phyloP scores from a whole-genome alignment of 2,113 vertebrate genomes.

The Empidonax alnorum region DNA sequence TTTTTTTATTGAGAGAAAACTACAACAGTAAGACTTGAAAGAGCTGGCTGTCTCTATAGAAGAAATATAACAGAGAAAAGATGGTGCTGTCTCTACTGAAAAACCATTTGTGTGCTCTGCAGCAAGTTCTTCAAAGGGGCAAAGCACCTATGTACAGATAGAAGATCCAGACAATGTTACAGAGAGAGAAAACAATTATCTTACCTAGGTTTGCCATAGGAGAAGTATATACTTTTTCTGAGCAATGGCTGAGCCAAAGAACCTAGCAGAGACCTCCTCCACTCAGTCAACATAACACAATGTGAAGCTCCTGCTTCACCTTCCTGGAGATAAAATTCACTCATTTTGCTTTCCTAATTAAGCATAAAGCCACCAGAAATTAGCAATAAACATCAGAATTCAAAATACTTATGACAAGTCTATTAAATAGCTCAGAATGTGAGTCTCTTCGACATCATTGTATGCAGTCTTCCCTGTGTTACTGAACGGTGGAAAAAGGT shows the following conservation, averaged over 20 bases:
- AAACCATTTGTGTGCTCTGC: not conserved
- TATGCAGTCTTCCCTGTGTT: not conserved
- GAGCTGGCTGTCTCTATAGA: not conserved
- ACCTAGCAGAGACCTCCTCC: not conserved
- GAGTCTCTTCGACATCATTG: not conserved
- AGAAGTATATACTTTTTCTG: not conserved
- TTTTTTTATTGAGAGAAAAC: not conserved
- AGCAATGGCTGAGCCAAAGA: not conserved
- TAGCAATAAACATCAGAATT: not conserved
- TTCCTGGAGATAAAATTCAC: not conserved
- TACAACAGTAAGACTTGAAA: not conserved
- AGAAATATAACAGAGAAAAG: not conserved
- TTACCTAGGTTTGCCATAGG: not conserved
- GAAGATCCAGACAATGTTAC: not conserved
- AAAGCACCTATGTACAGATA: not conserved
- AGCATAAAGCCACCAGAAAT: not conserved
- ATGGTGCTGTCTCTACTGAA: not conserved
- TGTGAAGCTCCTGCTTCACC: not conserved
- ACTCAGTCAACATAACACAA: not conserved
- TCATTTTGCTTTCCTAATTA: not conserved
- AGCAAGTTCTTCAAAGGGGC: not conserved
- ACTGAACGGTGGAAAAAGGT: not conserved
- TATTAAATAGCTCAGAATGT: not conserved
- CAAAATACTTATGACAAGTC: not conserved
- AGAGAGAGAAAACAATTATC: not conserved